phyloP scores from a whole-genome alignment of 2,113 vertebrate species.

The Bothrops jararaca region DNA sequence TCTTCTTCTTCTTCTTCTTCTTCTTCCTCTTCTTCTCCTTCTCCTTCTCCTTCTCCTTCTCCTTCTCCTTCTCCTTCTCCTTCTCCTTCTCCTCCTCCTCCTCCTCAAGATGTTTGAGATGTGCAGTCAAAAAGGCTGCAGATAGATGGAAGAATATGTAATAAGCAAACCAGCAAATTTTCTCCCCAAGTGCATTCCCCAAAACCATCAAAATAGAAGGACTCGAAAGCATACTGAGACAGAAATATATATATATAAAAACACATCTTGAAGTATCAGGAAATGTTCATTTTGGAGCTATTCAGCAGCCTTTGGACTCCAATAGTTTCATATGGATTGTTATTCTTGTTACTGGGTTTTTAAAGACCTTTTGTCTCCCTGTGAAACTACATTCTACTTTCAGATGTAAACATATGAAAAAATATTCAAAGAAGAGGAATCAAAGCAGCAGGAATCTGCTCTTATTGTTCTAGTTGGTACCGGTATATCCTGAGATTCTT shows the following conservation, averaged over 20 bases:
- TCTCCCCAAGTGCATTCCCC: background rate
- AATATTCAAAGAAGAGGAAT: background rate
- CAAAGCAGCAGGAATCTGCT: background rate
- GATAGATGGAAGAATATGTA: background rate
- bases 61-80: fast-evolving
- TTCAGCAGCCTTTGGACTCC: background rate
- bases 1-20: too few relatives aligned
- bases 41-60: too few relatives aligned
- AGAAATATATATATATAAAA: background rate
- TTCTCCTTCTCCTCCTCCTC: too few relatives aligned
- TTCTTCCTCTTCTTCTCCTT: too few relatives aligned
- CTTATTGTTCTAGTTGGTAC: background rate
- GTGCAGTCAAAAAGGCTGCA: background rate
- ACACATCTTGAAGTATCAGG: background rate
- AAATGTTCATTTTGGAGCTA: background rate
- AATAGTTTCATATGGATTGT: background rate
- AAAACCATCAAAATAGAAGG: too few relatives aligned
- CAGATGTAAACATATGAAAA: background rate
- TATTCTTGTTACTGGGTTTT: background rate
- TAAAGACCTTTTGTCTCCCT: background rate
- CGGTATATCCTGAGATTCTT: background rate
- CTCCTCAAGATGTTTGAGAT: background rate
- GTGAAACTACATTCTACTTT: background rate
- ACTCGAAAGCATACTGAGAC: background rate
- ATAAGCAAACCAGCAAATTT: background rate